Evolutionary conservation across 2,888 invertebrate genomes (phyloP).

Genomic region (Microctonus aethiopoides): DNA sequence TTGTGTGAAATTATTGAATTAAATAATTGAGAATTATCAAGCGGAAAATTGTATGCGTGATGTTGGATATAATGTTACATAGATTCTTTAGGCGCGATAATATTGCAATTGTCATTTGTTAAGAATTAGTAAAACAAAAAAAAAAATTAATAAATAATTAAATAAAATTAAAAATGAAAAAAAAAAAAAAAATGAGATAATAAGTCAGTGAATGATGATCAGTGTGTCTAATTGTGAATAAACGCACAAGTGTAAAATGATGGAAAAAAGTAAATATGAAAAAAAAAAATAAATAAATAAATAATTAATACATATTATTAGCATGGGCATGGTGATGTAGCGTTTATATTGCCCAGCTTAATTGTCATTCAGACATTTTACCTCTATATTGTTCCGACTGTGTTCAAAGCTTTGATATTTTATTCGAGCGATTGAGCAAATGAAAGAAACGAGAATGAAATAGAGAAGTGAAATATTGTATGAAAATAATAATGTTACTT

Average conservation of each 20-base stretch:
- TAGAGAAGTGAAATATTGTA: background rate
- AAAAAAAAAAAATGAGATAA: background rate
- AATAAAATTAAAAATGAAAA: constrained; percentile 25
- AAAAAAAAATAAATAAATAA: background rate
- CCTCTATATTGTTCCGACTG: constrained; percentile 51
- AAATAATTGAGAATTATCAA: constrained; percentile 31
- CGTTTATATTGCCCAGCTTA: background rate
- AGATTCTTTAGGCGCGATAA: constrained; percentile 1
- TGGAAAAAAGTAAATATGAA: background rate
- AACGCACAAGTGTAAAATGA: constrained; percentile 10
- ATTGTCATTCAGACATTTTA: constrained; percentile 33
- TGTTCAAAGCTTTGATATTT: constrained; percentile 60
- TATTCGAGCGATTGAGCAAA: background rate
- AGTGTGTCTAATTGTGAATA: constrained; percentile 1
- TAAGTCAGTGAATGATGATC: constrained; percentile 6
- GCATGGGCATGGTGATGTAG: background rate
- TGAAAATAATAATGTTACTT: background rate
- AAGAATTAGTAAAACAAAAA: background rate
- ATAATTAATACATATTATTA: background rate
- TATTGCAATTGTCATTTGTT: background rate
- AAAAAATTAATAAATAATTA: constrained; percentile 6
- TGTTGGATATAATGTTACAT: background rate
- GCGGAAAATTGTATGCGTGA: background rate
- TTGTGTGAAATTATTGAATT: background rate
- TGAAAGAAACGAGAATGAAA: background rate